Evolutionary conservation across 2,113 vertebrate genomes (phyloP), one percentile per base, ranked within the genome.

Genomic region (Hyaena hyaena): DNA sequence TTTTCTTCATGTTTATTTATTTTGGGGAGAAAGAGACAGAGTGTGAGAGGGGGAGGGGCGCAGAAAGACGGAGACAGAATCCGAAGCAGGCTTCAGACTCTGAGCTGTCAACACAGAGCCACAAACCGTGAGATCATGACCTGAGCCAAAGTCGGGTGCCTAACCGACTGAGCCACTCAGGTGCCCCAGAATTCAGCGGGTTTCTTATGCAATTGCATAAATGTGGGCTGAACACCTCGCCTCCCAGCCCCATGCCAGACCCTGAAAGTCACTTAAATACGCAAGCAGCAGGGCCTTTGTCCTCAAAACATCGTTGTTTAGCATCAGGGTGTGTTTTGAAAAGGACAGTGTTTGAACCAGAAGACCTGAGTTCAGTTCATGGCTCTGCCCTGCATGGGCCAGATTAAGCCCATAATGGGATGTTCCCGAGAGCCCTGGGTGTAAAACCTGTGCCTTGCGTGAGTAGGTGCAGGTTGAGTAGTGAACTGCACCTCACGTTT

Each of bases 361-460:
- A 28, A 45, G 55, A 65, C 39, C 23, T 73, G 35, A 93, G 39
- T 83, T 86, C 43, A 28, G 31, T 50, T 48, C 10, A 5, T 0
- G 4, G 10, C 8, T 55, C 31, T 11, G 19, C 21, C 43, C 69
- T 66, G 21, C 35, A 48, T 79, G 61, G 31, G 28, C 86, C 15
- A 0, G 2, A 82, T 39, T 63, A 53, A n/a, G 5, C 45, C 26
- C 19, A 66, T 3, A 1, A 10, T 15, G 58, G 12, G 14, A 26
- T 14, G 10, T 14, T 50, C 45, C 21, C 10, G 31, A 53, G 48
- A 21, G 26, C 35, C 4, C 16, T 17, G 33, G 5, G 17, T 12
- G 2, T 8, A 11, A 10, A 26, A 21, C 8, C 1, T 0, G 2
- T 9, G 23, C 31, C 43, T 55, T 26, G 33, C 19, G 71, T 26